Evolutionary conservation across 2,888 invertebrate species (phyloP).

Genomic region (Epsilonema sp.): DNA sequence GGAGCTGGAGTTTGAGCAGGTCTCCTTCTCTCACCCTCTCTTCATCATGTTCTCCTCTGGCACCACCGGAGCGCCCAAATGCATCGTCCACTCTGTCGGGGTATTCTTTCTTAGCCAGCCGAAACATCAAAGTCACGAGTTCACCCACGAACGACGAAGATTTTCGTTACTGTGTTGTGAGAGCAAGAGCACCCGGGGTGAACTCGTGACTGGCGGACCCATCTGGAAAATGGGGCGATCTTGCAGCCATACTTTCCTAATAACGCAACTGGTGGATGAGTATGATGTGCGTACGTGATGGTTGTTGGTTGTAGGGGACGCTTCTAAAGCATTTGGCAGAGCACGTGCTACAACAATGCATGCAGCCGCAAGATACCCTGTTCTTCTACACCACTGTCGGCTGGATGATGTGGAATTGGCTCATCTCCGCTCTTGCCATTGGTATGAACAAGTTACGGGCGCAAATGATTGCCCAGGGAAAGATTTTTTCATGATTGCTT

Average conservation of each 20-base stretch:
- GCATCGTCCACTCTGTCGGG: slow-evolving; percentile 40
- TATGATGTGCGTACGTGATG: no score
- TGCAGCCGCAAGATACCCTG: slow-evolving; percentile 34
- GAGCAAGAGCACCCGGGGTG: neutral
- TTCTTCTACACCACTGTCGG: slow-evolving; percentile 41
- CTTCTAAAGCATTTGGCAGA: slow-evolving; percentile 40
- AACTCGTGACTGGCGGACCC: neutral
- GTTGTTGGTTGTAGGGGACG: slow-evolving; percentile 32
- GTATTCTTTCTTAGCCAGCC: no score
- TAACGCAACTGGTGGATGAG: no score
- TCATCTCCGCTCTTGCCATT: slow-evolving; percentile 33
- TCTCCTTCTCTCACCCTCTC: slow-evolving; percentile 40
- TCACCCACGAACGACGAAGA: no score
- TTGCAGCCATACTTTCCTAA: no score
- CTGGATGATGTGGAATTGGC: slow-evolving; percentile 46
- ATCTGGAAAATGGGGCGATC: no score
- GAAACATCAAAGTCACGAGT: no score
- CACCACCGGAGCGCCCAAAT: slow-evolving; percentile 42
- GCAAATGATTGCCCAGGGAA: no score
- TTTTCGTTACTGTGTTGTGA: neutral
- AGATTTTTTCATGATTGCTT: neutral
- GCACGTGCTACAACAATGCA: slow-evolving; percentile 37
- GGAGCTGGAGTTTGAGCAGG: slow-evolving; percentile 34
- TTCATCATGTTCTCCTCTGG: slow-evolving; percentile 41
- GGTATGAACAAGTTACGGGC: no score